Evolutionary conservation across 2,888 invertebrate species (phyloP).

Genomic region (Chloroclysta siterata): DNA sequence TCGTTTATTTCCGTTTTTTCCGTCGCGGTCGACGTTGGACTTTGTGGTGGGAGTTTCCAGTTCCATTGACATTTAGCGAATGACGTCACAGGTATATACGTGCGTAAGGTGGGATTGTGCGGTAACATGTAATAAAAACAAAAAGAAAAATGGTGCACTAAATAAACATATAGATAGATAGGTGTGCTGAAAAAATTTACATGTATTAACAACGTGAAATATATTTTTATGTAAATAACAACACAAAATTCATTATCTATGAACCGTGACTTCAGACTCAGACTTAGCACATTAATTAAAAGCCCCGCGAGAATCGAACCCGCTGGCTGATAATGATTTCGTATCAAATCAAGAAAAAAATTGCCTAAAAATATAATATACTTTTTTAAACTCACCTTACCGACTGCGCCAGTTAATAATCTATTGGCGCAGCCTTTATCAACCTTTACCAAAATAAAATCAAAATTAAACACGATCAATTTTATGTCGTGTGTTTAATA

Average conservation of each 20-base stretch:
- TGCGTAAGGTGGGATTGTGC: conserved; percentile 81
- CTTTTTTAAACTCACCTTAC: not conserved
- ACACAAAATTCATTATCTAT: not conserved
- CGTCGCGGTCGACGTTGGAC: conserved; percentile 83
- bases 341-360: too few relatives aligned
- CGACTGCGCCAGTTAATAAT: not conserved
- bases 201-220: conserved; percentile 30
- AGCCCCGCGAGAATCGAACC: too few relatives aligned
- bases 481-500: too few relatives aligned
- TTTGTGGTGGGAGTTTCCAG: conserved; percentile 78
- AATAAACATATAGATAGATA: conserved; percentile 71
- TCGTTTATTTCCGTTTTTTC: conserved; percentile 82
- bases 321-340: too few relatives aligned
- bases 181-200: conserved; percentile 51
- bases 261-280: too few relatives aligned
- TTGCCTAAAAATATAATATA: not conserved
- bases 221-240: not conserved
- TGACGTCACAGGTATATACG: conserved; percentile 65
- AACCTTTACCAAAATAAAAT: too few relatives aligned
- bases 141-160: conserved; percentile 84
- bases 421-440: not conserved
- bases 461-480: too few relatives aligned
- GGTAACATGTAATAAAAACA: conserved; percentile 84
- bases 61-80: conserved; percentile 68
- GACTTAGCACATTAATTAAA: too few relatives aligned